These are phyloP conservation scores for Dicycla oo DNA, from an alignment of 2,888 invertebrate genomes.

Conservation along the genomic window DNA sequence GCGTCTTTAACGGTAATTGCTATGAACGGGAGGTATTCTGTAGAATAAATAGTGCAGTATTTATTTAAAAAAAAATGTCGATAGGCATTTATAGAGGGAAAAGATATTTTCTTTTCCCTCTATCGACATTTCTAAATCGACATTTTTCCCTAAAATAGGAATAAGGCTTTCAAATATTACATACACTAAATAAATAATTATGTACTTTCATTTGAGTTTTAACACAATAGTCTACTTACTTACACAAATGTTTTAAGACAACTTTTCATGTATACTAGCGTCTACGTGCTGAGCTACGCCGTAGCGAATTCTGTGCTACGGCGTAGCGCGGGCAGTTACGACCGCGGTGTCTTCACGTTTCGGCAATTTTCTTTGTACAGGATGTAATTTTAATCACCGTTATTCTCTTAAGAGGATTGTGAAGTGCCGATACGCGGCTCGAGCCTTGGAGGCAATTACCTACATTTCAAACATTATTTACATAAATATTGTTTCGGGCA, in stretches of 20 bases:
- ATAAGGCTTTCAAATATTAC: not conserved
- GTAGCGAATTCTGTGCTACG: slow-evolving; percentile 13
- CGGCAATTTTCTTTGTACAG: no score
- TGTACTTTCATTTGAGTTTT: not conserved
- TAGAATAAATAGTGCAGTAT: not conserved
- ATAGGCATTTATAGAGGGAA: not conserved
- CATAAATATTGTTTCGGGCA: no score
- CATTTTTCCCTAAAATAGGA: not conserved
- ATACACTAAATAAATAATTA: not conserved
- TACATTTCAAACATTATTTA: no score
- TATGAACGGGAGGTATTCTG: not conserved
- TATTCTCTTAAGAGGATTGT: no score
- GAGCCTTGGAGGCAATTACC: no score
- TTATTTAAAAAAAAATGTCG: slow-evolving; percentile 1
- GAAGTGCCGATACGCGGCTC: no score
- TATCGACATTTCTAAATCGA: no score
- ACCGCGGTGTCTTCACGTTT: not conserved
- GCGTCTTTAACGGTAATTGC: slow-evolving; percentile 27
- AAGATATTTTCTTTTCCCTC: no score
- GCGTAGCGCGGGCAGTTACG: slow-evolving; percentile 12
- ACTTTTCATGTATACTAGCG: not conserved
- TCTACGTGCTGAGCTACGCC: slow-evolving; percentile 1
- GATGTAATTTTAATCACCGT: no score
- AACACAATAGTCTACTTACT: not conserved
- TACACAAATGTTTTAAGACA: not conserved